Base-by-base conservation (phyloP, 2,888 invertebrate species). In the Amorpha juglandis region DNA sequence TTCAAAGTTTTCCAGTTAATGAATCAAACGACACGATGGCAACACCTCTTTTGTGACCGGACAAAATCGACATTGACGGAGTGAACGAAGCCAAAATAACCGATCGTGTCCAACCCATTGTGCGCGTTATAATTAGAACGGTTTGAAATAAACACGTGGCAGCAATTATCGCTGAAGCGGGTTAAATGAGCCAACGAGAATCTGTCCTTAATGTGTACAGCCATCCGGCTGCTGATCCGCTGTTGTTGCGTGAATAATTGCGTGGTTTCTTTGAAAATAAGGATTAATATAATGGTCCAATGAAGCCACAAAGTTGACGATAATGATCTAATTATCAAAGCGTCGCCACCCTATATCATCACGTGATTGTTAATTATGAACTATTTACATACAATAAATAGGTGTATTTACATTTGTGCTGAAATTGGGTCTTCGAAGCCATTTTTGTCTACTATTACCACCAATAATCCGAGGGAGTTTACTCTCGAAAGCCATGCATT, bases 81-180 rank as follows among this genome's bases (percentile, higher is more conserved):
- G 84, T 86, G 85, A 84, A 87, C 84, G 86, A 70, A 84, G 80
- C 89, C 85, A 86, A 93, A 92, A 91, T 92, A 91, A 86, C 89
- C 84, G 78, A 91, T 91, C 90, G 90, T 90, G 91, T 92, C 90
- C 87, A 90, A 91, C 89, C 92, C 92, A 93, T 93, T 93, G 92
- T 92, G 88, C 84, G 87, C 81, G 82, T 81, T 91, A 92, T 90
- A 91, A 92, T 91, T 92, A 93, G 92, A 88, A 81, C 79, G 87
- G 85, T 86, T 87, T 78, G 87, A 91, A 92, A 92, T 92, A 93
- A 91, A 90, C 93, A 93, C 93, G 91, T 93, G 93, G 91, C 88
- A 89, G 93, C 92, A 93, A 93, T 93, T 93, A 93, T 91, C 92
- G 89, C 88, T 80, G 90, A 87, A 89, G 88, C 89, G 90, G 88